Base-by-base conservation (phyloP, 2,888 invertebrate species). In the Myopa testacea region DNA sequence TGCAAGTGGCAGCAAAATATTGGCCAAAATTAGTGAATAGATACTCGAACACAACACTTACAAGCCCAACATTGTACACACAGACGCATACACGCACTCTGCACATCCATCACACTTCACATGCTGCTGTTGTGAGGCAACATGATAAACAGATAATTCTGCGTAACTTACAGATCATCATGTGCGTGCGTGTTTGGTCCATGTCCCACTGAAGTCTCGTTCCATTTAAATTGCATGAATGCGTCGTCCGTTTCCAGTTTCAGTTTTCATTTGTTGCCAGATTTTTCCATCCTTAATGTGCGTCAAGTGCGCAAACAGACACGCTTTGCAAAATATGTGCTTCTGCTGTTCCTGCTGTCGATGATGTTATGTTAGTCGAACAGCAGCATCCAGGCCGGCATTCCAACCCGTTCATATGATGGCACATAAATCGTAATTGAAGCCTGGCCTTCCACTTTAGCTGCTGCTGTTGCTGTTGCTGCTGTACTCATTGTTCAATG, bases 131-230 rank as follows among this genome's bases (percentile, higher is more conserved):
- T 62, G 62, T 62, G 26, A 62, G 7, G 40, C 38, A 60, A 60
- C 72, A 72, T 72, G 60, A 60, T 72, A 72, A 72, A 72, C 72
- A 72, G 72, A 72, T 10, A 72, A 19, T 58, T 72, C 16, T 60
- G 45, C 69, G 38, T 69, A 69, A 50, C 69, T 26, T n/a, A 69
- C 69, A 71, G 26, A 55, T 82, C 79, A 62, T 71, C 70, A 75
- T 75, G 69, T 68, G 45, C 63, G 67, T 75, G 73, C 79, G 80
- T 26, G 45, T 6, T 45, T 6, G 7, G 1, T 45, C 7, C 45
- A 45, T 45, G 45, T 45, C 45, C 45, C 45, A 45, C 10, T 45
- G 45, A 45, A 45, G 45, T 6, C 45, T 45, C 45, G 45, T 45
- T 45, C 45, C 45, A 10, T 45, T 45, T 10, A 45, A 45, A 10